Percentiles rank a stretch among this genome's conserved stretches.
phyloP scores from a whole-genome alignment of 92 coral and sea anemone genomes.

The Parazoanthus atlanticus region DNA sequence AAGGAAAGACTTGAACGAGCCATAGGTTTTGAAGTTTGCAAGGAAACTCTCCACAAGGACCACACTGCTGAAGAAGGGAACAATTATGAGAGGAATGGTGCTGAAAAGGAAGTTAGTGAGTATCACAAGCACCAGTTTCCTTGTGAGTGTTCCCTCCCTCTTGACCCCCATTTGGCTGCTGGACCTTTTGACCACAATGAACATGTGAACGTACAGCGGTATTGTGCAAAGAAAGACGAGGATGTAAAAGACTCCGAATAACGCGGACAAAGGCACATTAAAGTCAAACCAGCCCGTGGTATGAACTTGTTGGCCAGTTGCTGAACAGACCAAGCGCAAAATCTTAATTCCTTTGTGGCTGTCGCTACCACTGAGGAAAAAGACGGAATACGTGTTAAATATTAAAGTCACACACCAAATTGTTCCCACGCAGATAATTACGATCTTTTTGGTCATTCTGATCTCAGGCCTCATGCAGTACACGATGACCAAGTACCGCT shows the following conservation, averaged over 20 bases:
- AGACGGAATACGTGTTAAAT: background rate
- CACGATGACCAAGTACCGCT: background rate
- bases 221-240: background rate
- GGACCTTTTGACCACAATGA: background rate
- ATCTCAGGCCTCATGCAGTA: background rate
- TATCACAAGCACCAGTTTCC: background rate
- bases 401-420: background rate
- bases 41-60: background rate
- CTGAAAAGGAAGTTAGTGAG: constrained; percentile 1
- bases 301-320: background rate
- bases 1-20: background rate
- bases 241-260: background rate
- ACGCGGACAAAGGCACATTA: background rate
- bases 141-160: background rate
- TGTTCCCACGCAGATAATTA: background rate
- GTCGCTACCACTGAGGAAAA: background rate
- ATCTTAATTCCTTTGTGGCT: background rate
- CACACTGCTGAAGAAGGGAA: background rate
- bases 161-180: constrained; percentile 6
- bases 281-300: background rate
- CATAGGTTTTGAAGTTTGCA: background rate
- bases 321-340: background rate
- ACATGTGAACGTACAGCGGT: background rate
- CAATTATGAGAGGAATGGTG: background rate
- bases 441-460: background rate